phyloP scores from a whole-genome alignment of 2,113 vertebrate genomes.

The Chaetura pelagica region DNA sequence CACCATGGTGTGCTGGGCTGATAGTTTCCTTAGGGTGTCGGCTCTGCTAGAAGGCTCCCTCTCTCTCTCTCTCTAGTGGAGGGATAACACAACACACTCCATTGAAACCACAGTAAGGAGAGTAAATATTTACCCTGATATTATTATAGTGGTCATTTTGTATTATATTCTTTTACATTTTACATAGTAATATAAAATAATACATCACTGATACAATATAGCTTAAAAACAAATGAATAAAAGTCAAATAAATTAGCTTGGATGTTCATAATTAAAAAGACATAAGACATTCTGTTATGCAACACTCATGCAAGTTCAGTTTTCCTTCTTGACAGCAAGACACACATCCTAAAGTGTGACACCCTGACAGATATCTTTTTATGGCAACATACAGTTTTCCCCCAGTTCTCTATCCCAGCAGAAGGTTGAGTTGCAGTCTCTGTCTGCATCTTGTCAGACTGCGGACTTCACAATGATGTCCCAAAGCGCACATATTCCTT shows the following conservation, averaged over 20 bases:
- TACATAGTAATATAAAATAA: neutral
- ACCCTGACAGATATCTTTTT: neutral
- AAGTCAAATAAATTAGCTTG: neutral
- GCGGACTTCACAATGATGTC: neutral
- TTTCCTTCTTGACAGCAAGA: neutral
- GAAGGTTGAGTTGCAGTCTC: neutral
- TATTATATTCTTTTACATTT: neutral
- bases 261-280: neutral
- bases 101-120: neutral
- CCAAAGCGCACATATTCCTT: neutral
- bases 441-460: neutral
- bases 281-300: neutral
- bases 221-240: neutral
- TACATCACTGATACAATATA: neutral
- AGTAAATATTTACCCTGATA: neutral
- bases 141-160: neutral
- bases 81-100: neutral
- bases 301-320: neutral
- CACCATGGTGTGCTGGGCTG: neutral
- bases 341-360: neutral
- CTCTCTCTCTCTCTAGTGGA: neutral
- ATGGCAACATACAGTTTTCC: neutral
- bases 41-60: neutral
- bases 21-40: neutral
- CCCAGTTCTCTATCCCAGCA: neutral